These are phyloP conservation scores for Anguilla obscura DNA, from an alignment of 2,797 vertebrate species.

Conservation along the genomic window DNA sequence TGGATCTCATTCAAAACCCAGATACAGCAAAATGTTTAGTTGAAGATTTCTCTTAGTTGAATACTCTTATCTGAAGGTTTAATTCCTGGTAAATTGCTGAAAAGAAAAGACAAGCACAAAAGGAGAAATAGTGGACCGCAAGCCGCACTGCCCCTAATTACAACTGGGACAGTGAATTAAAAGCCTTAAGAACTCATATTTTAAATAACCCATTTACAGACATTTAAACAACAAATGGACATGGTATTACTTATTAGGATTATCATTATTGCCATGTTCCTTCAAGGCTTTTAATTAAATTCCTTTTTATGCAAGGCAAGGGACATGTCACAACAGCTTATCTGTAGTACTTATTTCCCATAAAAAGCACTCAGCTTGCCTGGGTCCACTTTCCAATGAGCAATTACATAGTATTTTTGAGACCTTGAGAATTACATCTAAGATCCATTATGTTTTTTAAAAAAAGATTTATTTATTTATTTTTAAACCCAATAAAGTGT, in stretches of 20 bases:
- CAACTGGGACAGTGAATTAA: conserved; percentile 30
- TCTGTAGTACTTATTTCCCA: conserved; percentile 12
- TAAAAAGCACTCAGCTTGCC: conserved; percentile 34
- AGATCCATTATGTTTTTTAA: conserved; percentile 33
- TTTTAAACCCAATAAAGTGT: conserved; percentile 24
- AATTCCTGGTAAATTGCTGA: background rate
- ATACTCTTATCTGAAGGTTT: background rate
- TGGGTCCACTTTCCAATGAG: conserved; percentile 29
- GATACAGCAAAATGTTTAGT: background rate
- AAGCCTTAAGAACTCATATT: conserved; percentile 27
- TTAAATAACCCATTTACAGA: conserved; percentile 37
- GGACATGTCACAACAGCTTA: conserved; percentile 25
- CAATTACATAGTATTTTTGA: conserved; percentile 30
- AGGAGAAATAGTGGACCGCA: background rate
- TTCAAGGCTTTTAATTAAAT: conserved; percentile 35
- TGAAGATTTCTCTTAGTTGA: background rate
- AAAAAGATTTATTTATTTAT: conserved; percentile 12
- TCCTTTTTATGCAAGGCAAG: conserved; percentile 29
- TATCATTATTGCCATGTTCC: conserved; percentile 24
- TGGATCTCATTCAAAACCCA: background rate
- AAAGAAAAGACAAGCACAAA: conserved; percentile 18
- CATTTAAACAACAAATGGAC: conserved; percentile 33
- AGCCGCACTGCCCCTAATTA: conserved; percentile 6
- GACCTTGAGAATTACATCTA: conserved; percentile 32
- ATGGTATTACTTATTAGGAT: conserved; percentile 34